Conservation (phyloP, 92 coral and sea anemone genomes). For the Palythoa grandis region DNA sequence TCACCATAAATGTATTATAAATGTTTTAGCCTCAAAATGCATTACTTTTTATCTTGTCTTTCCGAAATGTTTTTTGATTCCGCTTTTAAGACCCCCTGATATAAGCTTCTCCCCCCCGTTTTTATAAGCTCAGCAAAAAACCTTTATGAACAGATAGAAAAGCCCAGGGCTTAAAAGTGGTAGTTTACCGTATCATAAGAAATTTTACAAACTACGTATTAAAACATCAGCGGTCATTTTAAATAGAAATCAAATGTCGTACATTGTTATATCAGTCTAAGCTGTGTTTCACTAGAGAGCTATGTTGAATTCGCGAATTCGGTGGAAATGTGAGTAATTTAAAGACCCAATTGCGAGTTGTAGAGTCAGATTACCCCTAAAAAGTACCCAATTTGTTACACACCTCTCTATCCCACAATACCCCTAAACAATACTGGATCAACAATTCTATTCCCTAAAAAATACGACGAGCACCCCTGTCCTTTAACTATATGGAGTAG, state of each 20-base stretch:
- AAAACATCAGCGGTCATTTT: constrained; percentile 4
- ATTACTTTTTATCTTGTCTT: constrained; percentile 15
- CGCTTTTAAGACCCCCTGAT: neutral
- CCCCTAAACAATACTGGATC: constrained; percentile 8
- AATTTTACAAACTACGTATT: constrained; percentile 7
- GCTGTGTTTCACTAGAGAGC: constrained; percentile 13
- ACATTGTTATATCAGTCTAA: constrained; percentile 3
- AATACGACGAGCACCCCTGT: neutral
- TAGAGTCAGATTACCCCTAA: constrained; percentile 14
- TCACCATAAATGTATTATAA: constrained; percentile 2
- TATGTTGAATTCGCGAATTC: constrained; percentile 8
- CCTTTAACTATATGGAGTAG: neutral
- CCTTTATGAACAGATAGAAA: constrained; percentile 28
- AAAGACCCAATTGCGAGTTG: neutral
- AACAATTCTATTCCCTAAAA: neutral
- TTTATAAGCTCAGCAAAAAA: constrained; percentile 3
- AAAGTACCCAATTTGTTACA: constrained; percentile 7
- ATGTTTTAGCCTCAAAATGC: constrained; percentile 10
- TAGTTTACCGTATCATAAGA: neutral
- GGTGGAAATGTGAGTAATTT: constrained; percentile 3
- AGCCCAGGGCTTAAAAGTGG: constrained; percentile 36
- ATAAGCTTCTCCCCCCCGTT: neutral
- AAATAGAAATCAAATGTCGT: constrained; percentile 9
- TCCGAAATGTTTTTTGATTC: neutral
- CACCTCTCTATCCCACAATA: constrained; percentile 5